phyloP scores from a whole-genome alignment of 2,888 invertebrate genomes.

The Scrobipalpa costella region DNA sequence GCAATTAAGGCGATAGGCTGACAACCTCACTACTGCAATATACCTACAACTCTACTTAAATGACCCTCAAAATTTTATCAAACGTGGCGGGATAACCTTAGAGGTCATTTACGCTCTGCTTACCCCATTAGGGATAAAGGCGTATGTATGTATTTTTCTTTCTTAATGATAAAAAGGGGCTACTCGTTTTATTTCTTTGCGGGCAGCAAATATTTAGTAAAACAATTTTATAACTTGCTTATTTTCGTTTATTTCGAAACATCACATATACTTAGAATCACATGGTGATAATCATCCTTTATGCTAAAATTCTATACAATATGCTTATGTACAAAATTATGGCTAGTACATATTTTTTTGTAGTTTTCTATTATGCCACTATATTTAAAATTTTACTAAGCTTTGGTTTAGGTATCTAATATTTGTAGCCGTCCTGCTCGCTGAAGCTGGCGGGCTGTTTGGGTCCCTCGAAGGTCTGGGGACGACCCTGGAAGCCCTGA shows the following conservation, averaged over 20 bases:
- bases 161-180: no score
- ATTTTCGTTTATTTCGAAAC: constrained; percentile 30
- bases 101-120: no score
- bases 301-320: constrained; percentile 35
- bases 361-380: constrained; percentile 40
- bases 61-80: no score
- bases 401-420: constrained; percentile 57
- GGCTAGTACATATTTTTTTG: constrained; percentile 38
- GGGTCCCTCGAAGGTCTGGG: constrained; percentile 59
- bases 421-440: constrained; percentile 71
- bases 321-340: constrained; percentile 42
- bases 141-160: no score
- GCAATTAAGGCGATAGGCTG: no score
- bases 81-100: no score
- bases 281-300: constrained; percentile 54
- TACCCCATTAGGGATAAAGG: no score
- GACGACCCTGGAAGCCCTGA: constrained; percentile 29
- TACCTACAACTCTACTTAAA: no score
- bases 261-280: constrained; percentile 53
- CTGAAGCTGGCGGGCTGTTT: constrained; percentile 72
- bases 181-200: background rate
- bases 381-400: constrained; percentile 44
- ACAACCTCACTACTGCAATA: no score
- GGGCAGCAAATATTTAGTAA: background rate
- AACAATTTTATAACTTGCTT: background rate